phyloP scores from a whole-genome alignment of 2,113 vertebrate genomes.

The Columba livia region DNA sequence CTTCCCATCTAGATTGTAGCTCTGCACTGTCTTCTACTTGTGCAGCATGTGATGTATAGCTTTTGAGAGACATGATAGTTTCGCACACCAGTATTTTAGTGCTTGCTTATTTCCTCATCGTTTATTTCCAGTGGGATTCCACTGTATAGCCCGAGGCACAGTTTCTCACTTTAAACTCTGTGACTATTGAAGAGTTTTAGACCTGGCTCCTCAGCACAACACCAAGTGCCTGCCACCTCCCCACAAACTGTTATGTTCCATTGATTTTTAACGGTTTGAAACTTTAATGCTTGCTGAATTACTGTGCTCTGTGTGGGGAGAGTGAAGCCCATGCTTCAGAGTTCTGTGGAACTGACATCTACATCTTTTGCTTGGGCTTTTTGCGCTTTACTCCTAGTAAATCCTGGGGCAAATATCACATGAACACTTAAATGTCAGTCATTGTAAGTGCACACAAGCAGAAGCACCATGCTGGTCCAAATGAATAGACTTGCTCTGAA shows the following conservation, averaged over 20 bases:
- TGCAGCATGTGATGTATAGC: not conserved
- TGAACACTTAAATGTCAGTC: not conserved
- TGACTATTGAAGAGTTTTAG: not conserved
- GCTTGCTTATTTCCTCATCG: not conserved
- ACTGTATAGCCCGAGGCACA: not conserved
- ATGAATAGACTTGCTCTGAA: not conserved
- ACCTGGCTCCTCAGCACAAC: not conserved
- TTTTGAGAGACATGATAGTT: not conserved
- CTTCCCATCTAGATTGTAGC: not conserved
- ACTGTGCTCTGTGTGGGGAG: not conserved
- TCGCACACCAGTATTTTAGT: not conserved
- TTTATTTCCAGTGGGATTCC: not conserved
- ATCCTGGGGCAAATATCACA: not conserved
- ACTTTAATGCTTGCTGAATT: not conserved
- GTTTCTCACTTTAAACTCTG: not conserved
- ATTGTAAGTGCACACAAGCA: not conserved
- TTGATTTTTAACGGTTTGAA: not conserved
- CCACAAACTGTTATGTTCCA: not conserved
- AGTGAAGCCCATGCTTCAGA: not conserved
- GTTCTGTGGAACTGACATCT: not conserved
- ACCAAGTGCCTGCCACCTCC: not conserved
- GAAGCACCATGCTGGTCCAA: not conserved
- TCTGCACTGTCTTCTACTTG: not conserved
- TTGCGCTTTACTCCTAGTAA: not conserved
- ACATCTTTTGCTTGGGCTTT: not conserved